Base-by-base conservation (phyloP, 2,113 vertebrate species). In the Capra hircus region DNA sequence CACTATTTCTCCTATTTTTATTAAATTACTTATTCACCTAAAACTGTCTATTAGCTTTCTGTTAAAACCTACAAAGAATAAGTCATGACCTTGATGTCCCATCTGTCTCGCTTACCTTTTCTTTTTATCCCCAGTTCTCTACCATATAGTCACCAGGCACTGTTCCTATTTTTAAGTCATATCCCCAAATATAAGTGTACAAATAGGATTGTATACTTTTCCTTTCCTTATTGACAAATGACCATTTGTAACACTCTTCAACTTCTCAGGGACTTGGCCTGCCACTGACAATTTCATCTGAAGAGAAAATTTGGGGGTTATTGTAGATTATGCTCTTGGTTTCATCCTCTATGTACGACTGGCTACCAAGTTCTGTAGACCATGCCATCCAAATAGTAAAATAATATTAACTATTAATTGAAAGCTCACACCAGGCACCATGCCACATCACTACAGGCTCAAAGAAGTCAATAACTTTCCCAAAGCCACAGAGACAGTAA, bases 41-140 rank as follows among this genome's bases (percentile, higher is more conserved):
- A 95, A 94, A 91, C 7, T 9, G 19, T 94, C 55, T n/a, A 92
- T 90, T 71, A 97, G 33, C 25, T 95, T 96, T 98, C 59, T 93
- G 23, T 87, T 94, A 89, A 97, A 95, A 57, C 2, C 17, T 94
- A 95, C 25, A 2, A 93, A 86, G 17, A 94, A 1, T 80, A 88
- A 94, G 25, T 89, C 15, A 7, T 81, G 45, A 81, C 2, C 14
- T 90, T 33, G 27, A 55, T 71, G 30, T 86, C 33, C 81, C 23
- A 95, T 55, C 40, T 30, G 57, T 43, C 48, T 95, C 85, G 1
- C 25, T 95, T 93, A 88, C n/a, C 23, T 96, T 87, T 96, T 86
- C 81, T 60, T 97, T 91, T 36, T 88, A 30, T 23, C 25, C 28
- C 7, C 7, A 17, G 33, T 84, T 96, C 17, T 95, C 21, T 90